Evolutionary conservation across 2,113 vertebrate genomes (phyloP).

Genomic region (Felis catus): DNA sequence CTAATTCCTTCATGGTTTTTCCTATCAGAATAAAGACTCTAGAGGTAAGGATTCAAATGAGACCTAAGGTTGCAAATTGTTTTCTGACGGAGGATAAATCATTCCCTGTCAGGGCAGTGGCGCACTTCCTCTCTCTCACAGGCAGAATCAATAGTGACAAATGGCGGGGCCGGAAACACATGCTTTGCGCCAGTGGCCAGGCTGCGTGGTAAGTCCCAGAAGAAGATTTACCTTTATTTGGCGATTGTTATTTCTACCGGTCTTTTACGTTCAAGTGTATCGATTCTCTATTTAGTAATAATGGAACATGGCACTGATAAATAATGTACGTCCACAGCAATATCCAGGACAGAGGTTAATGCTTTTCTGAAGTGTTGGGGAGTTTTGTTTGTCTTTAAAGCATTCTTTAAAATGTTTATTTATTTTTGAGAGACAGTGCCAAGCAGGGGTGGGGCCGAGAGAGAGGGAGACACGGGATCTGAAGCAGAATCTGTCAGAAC

Average conservation of each 20-base stretch:
- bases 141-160: slow-evolving; percentile 58
- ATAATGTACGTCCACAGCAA: neutral
- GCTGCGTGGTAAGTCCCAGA: neutral
- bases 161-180: neutral
- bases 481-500: too few species aligned
- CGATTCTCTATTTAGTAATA: slow-evolving; percentile 40
- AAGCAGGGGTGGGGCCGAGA: too few species aligned
- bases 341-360: neutral
- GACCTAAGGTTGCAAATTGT: slow-evolving; percentile 8
- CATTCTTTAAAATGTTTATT: too few species aligned
- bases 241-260: neutral
- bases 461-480: too few species aligned
- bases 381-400: neutral
- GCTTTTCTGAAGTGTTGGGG: neutral
- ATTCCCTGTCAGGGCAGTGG: neutral
- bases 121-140: neutral
- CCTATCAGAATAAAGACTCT: slow-evolving; percentile 39
- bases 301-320: slow-evolving; percentile 9
- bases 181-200: neutral
- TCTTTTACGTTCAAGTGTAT: slow-evolving; percentile 48
- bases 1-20: slow-evolving; percentile 45
- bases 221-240: slow-evolving; percentile 10
- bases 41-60: slow-evolving; percentile 51
- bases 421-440: too few species aligned
- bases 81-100: neutral